Evolutionary conservation across 2,113 vertebrate genomes (phyloP), one percentile per base, ranked within the genome.

Genomic region (Pollimyrus isidori): DNA sequence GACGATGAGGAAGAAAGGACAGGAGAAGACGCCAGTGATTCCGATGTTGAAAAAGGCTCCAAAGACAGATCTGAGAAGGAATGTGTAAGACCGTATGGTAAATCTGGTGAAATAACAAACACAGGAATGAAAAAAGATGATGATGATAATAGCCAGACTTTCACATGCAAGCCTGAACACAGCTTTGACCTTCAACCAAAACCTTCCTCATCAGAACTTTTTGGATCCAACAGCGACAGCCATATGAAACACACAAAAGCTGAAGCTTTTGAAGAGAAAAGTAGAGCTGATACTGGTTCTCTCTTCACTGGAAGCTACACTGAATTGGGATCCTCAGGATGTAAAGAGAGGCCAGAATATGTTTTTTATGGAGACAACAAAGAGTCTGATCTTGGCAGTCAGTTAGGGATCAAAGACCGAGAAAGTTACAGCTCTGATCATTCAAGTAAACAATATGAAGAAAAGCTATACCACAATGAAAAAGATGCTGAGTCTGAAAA

Each of bases 11-110:
- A 95, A 7, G 89, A 93, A 0, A 95, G 93, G 49, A 93, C 93
- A 76, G 90, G 19, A 84, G 92, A 90, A 19, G 96, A 96, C 42
- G 97, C 86, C 2, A 98, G 97, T 90, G 98, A 99, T 92, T 96
- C 97, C 0, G 98, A 98, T 92, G 85, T 98, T 91, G 98, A 99
- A 91, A 99, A 99, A 91, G 98, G 98, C 1, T 98, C 97, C 62
- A 97, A 95, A 91, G 98, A 99, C 90, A 95, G 95, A 90, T 97
- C 98, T 19, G 98, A 99, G 89, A 99, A 99, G 92, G 97, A 98
- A 91, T 94, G 93, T 87, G 93, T 92, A 87, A 90, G 45, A n/a
- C 88, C 89, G 88, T 93, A 91, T 88, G 92, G 92, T 90, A 91
- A 91, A 58, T 30, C 46, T 13, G 35, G 45, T 17, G 50, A 87